Base-by-base conservation (phyloP, 2,113 vertebrate genomes). In the Malurus melanocephalus region DNA sequence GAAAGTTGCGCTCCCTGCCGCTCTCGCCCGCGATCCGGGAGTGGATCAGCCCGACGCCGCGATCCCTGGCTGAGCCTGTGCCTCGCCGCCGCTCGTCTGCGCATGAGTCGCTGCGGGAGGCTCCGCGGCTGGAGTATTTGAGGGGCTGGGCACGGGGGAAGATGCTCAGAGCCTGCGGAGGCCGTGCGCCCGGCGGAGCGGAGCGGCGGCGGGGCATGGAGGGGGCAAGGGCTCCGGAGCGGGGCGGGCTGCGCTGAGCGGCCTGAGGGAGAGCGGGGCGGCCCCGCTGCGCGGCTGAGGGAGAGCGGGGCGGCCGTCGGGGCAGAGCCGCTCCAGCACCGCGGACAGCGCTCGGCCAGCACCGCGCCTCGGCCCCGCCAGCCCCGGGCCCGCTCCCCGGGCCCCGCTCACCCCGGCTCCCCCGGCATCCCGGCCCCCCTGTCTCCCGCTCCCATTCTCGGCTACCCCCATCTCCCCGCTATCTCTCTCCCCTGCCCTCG, bases 281-380 rank as follows among this genome's bases (percentile, higher is more conserved):
- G 2, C 6, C 28, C 23, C 52, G 24, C 30, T 14, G 1, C 3
- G 14, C 48, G 40, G 8, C 32, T 53, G 76, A 90, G 35, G 35
- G 35, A 38, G 3, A 6, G 60, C 49, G 19, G 24, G 0, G 5
- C 43, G 51, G 49, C 65, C 45, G 74, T 45, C 59, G 69, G 67
- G 32, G 77, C 11, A 7, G 53, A 5, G 22, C 32, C 55, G 76
- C 13, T 97, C 97, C 98, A 98, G 98, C 96, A 98, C 98, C 94
- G 95, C 92, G 98, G 98, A 98, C 97, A 98, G 98, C 96, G 93
- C 96, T 56, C 72, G 4, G 35, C 32, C 62, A 32, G 62, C 62
- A 0, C 82, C n/a, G 51, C 56, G 10, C 23, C 38, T 2, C 17
- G 5, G 21, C 7, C 27, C 26, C n/a, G 5, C 76, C 59, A 16